These are phyloP conservation scores for Nephila pilipes DNA, from an alignment of 1,140 invertebrate species.

Conservation along the genomic window DNA sequence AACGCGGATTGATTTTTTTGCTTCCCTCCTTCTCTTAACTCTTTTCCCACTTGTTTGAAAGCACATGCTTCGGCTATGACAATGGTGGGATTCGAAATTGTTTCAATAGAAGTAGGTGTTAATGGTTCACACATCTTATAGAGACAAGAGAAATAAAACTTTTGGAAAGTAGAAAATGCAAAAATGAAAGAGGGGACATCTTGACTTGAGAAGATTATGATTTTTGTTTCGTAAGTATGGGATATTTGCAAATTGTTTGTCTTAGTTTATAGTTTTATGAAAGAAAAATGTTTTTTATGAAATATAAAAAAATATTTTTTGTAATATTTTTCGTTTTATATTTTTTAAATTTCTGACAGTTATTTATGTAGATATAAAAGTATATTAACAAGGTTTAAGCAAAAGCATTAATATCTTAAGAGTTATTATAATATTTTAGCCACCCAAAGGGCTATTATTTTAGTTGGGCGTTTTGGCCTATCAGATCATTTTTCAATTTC, in stretches of 20 bases:
- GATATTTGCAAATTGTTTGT: background rate
- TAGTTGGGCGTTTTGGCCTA: too few species aligned
- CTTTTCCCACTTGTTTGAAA: conserved; percentile 12
- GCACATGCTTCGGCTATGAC: background rate
- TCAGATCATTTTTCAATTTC: too few species aligned
- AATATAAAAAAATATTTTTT: too few species aligned
- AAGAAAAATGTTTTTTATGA: too few species aligned
- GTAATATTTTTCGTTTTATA: too few species aligned
- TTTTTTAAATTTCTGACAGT: too few species aligned
- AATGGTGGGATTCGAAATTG: background rate
- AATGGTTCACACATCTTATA: background rate
- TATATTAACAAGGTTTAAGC: too few species aligned
- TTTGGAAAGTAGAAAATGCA: background rate
- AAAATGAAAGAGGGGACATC: background rate
- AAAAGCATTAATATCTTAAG: too few species aligned
- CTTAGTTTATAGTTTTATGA: too few species aligned
- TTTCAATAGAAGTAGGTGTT: conserved; percentile 8
- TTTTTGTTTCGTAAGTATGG: background rate
- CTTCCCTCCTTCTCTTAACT: background rate
- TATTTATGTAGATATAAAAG: too few species aligned
- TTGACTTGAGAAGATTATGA: background rate
- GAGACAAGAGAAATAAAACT: background rate
- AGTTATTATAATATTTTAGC: too few species aligned
- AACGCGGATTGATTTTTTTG: conserved; percentile 30
- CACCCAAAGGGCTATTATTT: too few species aligned